Conservation (phyloP, 1,140 invertebrate genomes). For the Fopius arisanus region DNA sequence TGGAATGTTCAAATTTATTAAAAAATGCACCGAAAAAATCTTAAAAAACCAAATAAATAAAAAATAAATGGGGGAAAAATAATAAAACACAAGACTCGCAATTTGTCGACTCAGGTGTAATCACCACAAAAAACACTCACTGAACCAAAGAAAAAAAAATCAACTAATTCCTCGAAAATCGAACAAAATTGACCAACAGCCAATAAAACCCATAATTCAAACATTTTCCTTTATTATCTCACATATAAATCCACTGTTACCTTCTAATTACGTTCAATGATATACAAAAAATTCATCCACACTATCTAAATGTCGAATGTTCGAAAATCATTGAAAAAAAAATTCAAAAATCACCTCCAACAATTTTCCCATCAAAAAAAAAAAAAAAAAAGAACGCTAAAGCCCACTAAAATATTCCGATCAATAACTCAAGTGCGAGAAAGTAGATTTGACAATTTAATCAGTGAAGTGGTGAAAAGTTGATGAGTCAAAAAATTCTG, state of each 20-base stretch:
- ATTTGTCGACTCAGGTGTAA: conserved; percentile 37
- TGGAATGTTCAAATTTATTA: neutral
- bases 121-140: conserved; percentile 29
- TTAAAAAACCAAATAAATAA: neutral
- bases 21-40: conserved; percentile 9
- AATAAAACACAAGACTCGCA: neutral
- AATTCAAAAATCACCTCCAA: conserved; percentile 23
- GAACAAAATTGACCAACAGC: conserved; percentile 34
- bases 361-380: neutral
- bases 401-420: conserved; percentile 32
- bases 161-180: neutral
- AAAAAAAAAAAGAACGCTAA: no score
- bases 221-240: conserved; percentile 44
- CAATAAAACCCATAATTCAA: conserved; percentile 41
- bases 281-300: conserved; percentile 47
- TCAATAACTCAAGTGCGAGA: neutral
- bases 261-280: conserved; percentile 23
- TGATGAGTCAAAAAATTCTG: neutral
- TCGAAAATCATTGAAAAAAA: conserved; percentile 27
- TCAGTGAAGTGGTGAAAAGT: conserved; percentile 45
- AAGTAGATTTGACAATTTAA: conserved; percentile 37
- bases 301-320: conserved; percentile 37
- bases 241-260: conserved; percentile 19
- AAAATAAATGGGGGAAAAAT: neutral
- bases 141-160: conserved; percentile 17